Conservation (phyloP, 2,888 invertebrate genomes). For the Dinocampus coccinellae region DNA sequence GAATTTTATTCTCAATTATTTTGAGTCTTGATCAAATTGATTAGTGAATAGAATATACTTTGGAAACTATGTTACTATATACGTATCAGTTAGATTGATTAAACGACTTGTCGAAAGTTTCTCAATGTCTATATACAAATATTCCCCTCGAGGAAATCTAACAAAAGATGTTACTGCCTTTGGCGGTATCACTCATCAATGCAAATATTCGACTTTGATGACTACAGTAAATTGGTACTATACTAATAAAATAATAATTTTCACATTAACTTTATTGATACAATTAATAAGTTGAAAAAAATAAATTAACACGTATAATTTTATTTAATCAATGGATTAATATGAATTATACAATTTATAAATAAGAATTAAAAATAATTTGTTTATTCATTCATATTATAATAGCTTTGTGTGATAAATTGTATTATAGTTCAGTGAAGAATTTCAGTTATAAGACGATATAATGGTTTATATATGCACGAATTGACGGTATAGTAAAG, state of each 20-base stretch:
- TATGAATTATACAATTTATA: no score
- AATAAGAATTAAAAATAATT: constrained; percentile 13
- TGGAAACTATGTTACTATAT: background rate
- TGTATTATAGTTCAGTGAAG: background rate
- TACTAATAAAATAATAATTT: constrained; percentile 27
- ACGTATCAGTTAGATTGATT: background rate
- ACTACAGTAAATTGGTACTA: background rate
- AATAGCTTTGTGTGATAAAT: background rate
- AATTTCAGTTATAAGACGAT: background rate
- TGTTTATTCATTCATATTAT: background rate
- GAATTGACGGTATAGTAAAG: background rate
- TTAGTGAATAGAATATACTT: background rate
- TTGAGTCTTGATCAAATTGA: background rate
- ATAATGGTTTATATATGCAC: background rate
- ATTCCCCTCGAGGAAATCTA: background rate
- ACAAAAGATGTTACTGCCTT: constrained; percentile 17
- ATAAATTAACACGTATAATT: no score
- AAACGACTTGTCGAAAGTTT: background rate
- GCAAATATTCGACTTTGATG: constrained; percentile 28
- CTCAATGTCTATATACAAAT: background rate
- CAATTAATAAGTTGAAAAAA: no score
- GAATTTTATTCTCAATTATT: background rate
- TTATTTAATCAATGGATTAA: no score
- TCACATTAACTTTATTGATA: no score
- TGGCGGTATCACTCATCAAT: constrained; percentile 4